Evolutionary conservation across 2,113 vertebrate genomes (phyloP).

Genomic region (Otolemur garnettii): DNA sequence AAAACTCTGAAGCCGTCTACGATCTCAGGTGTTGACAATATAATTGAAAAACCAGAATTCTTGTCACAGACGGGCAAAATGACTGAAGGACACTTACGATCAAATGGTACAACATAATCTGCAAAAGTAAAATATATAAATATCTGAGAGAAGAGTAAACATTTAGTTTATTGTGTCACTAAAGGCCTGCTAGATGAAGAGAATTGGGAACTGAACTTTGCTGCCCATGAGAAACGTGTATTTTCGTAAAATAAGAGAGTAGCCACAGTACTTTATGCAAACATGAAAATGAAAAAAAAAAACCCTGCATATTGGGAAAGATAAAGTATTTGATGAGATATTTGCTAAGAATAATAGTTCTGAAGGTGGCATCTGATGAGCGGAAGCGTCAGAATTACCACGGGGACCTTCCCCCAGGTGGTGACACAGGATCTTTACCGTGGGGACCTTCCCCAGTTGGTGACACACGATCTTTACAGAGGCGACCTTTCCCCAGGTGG

Average conservation of each 20-base stretch:
- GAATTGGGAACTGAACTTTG: slow-evolving; percentile 31
- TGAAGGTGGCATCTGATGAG: neutral
- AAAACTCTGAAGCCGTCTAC: neutral
- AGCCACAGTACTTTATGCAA: neutral
- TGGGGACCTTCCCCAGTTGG: neutral
- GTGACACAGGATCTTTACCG: neutral
- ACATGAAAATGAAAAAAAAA: neutral
- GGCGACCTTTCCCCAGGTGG: too few species aligned
- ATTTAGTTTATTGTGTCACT: neutral
- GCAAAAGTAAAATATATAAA: neutral
- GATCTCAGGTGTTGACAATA: neutral
- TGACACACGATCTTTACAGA: neutral
- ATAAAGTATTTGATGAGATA: neutral
- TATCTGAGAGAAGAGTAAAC: neutral
- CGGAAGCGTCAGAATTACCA: neutral
- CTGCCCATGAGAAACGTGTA: neutral
- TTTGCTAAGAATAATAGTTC: neutral
- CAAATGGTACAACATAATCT: neutral
- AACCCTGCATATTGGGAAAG: neutral
- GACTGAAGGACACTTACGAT: neutral
- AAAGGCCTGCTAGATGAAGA: neutral
- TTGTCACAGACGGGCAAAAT: neutral
- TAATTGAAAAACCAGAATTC: slow-evolving; percentile 42
- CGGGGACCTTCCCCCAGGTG: neutral
- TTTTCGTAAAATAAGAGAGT: slow-evolving; percentile 41